Evolutionary conservation across 2,113 vertebrate species (phyloP).

Genomic region (Lampris megalopsis): DNA sequence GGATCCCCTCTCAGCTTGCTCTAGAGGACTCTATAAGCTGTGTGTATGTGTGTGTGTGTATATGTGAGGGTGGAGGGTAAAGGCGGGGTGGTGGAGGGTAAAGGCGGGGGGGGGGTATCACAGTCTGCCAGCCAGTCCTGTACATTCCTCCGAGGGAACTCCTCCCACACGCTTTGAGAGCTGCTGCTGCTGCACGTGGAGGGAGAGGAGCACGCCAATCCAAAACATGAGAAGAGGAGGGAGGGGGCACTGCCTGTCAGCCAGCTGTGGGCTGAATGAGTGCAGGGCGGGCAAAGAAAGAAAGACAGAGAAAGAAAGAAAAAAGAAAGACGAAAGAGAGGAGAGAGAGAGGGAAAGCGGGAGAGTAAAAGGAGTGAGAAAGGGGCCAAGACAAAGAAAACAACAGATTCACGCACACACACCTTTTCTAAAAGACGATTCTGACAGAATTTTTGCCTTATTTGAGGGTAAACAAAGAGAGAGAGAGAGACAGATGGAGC

Average conservation of each 20-base stretch:
- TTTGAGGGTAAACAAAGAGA: constrained; percentile 14
- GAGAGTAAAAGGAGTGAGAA: background rate
- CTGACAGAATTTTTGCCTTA: too few relatives aligned
- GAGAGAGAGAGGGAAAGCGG: constrained; percentile 14
- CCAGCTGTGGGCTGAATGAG: constrained; percentile 70
- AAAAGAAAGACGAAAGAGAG: background rate
- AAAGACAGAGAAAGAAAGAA: constrained; percentile 1
- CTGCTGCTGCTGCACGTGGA: constrained; percentile 74
- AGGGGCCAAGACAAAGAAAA: constrained; percentile 3
- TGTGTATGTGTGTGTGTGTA: constrained; percentile 24
- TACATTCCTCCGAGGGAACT: constrained; percentile 78
- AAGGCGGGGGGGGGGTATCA: constrained; percentile 2
- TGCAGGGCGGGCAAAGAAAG: constrained; percentile 40
- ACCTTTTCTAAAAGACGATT: constrained; percentile 39
- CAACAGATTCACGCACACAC: constrained; percentile 46
- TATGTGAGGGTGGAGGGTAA: constrained; percentile 3
- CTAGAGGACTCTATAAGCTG: constrained; percentile 42
- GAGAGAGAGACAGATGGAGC: constrained; percentile 5
- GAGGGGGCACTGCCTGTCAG: constrained; percentile 26
- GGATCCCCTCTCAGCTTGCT: constrained; percentile 63
- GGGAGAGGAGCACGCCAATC: constrained; percentile 65
- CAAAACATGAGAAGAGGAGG: constrained; percentile 64
- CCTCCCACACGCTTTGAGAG: constrained; percentile 76
- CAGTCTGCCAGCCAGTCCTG: constrained; percentile 65
- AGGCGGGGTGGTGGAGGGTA: background rate